Conservation (phyloP, 2,113 vertebrate genomes). For the Maccullochella peelii region DNA sequence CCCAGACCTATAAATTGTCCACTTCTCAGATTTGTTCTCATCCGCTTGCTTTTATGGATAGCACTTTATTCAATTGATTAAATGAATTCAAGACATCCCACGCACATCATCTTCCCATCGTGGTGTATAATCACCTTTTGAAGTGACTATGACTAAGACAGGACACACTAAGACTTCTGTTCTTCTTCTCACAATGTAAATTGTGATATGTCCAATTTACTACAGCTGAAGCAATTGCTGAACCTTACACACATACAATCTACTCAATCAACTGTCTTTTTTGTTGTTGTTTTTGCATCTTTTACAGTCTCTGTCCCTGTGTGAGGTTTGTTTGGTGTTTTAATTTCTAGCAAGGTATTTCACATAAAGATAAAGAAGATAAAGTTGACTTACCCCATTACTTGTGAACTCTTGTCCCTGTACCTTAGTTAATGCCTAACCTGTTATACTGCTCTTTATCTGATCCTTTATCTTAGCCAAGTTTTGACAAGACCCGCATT, state of each 20-base stretch:
- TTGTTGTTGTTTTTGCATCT: neutral
- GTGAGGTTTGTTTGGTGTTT: neutral
- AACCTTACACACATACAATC: neutral
- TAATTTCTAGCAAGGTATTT: neutral
- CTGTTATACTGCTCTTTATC: neutral
- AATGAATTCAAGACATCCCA: neutral
- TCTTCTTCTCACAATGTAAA: constrained; percentile 12
- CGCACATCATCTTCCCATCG: neutral
- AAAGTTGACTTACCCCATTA: neutral
- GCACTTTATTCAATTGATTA: neutral
- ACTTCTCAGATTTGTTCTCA: neutral
- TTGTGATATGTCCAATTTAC: neutral
- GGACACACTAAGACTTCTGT: constrained; percentile 39
- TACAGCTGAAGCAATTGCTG: neutral
- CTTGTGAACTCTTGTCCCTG: neutral
- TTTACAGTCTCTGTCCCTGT: neutral
- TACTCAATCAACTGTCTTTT: neutral
- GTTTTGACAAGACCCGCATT: neutral
- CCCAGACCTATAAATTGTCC: neutral
- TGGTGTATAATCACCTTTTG: constrained; percentile 44
- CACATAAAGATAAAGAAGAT: neutral
- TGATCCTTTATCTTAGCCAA: neutral
- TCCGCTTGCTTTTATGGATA: constrained; percentile 9
- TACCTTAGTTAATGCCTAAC: neutral
- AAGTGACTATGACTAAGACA: constrained; percentile 51